Evolutionary conservation across 2,888 invertebrate genomes (phyloP).

Genomic region (Drosophila quinaria): DNA sequence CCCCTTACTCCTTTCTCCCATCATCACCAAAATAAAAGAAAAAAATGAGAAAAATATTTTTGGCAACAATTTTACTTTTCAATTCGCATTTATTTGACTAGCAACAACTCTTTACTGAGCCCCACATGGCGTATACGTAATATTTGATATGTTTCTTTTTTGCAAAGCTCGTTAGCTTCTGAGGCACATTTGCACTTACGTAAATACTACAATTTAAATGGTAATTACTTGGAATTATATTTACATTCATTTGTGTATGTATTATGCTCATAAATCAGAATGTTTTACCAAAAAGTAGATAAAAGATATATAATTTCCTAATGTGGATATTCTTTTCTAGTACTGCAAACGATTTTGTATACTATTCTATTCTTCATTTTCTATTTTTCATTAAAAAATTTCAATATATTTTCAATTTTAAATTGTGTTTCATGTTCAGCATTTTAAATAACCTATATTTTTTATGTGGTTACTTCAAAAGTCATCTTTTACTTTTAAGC

Average conservation of each 20-base stretch:
- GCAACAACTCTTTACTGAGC: conserved; percentile 14
- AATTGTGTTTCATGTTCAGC: too few species aligned
- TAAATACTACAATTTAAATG: conserved; percentile 4
- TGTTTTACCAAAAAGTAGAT: not conserved
- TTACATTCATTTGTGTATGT: not conserved
- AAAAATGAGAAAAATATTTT: conserved; percentile 27
- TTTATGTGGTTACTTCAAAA: not conserved
- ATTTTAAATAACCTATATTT: not conserved
- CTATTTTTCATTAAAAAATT: too few species aligned
- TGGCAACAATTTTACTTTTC: conserved; percentile 35
- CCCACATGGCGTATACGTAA: conserved; percentile 58
- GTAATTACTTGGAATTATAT: not conserved
- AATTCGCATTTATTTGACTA: conserved; percentile 48
- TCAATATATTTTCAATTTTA: too few species aligned
- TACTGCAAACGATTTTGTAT: too few species aligned
- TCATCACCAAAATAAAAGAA: conserved; percentile 4
- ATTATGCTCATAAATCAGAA: not conserved
- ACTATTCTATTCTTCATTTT: too few species aligned
- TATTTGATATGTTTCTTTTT: conserved; percentile 58
- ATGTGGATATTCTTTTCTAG: too few species aligned
- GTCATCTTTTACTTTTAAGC: not conserved
- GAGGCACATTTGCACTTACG: conserved; percentile 13
- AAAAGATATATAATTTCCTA: too few species aligned
- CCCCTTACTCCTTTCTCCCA: not conserved
- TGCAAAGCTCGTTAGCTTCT: conserved; percentile 47